phyloP scores from a whole-genome alignment of 2,113 vertebrate species.

The Abramis brama region DNA sequence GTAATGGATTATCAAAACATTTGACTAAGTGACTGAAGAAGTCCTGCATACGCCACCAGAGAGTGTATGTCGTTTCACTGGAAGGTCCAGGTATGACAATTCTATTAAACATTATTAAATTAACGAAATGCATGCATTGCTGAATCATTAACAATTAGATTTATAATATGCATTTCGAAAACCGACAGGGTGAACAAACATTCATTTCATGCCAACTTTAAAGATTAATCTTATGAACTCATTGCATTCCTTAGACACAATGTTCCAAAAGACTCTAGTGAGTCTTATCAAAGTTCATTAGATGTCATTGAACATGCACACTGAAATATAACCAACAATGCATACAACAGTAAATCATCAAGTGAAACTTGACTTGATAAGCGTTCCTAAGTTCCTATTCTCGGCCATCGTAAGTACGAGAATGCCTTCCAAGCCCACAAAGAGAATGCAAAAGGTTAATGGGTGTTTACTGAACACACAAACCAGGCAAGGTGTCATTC shows the following conservation, averaged over 20 bases:
- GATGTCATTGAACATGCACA: not conserved
- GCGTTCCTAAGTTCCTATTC: not conserved
- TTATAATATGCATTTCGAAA: not conserved
- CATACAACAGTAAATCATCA: not conserved
- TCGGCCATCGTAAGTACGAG: too few species aligned
- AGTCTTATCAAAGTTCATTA: not conserved
- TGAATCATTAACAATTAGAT: not conserved
- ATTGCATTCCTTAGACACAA: not conserved
- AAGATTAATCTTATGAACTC: not conserved
- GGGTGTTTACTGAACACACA: not conserved
- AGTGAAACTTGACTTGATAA: not conserved
- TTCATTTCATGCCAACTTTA: not conserved
- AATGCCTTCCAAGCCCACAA: not conserved
- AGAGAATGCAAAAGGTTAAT: not conserved
- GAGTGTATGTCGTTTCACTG: too few species aligned
- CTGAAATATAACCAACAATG: not conserved
- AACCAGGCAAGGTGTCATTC: not conserved
- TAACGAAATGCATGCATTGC: too few species aligned
- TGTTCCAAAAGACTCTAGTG: not conserved
- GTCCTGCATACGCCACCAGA: too few species aligned
- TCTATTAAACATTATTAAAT: too few species aligned
- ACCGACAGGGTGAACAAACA: too few species aligned
- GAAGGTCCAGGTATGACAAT: too few species aligned
- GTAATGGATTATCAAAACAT: not conserved
- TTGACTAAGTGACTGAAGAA: too few species aligned